phyloP scores from a whole-genome alignment of 2,888 invertebrate species.

The Theretra japonica region DNA sequence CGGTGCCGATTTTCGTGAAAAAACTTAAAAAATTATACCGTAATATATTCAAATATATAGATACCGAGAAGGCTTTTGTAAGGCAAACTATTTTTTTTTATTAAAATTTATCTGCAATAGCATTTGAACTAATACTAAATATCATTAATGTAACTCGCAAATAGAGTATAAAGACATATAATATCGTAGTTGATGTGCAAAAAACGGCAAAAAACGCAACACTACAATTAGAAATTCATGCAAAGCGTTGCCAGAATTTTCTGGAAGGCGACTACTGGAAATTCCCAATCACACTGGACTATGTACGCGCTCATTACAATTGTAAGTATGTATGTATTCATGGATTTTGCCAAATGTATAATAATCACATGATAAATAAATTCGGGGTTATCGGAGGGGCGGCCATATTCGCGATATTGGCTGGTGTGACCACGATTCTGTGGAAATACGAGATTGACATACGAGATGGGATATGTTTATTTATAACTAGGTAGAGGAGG shows the following conservation, averaged over 20 bases:
- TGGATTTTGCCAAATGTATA: constrained; percentile 57
- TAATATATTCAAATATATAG: too few species aligned
- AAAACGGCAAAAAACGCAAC: neutral
- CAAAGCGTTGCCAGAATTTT: neutral
- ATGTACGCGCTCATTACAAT: constrained; percentile 11
- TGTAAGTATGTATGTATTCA: constrained; percentile 38
- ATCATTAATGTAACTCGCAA: too few species aligned
- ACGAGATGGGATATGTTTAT: neutral
- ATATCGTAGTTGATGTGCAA: neutral
- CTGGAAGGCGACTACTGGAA: neutral
- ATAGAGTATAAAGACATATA: too few species aligned
- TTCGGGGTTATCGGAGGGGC: constrained; percentile 75
- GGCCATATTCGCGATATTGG: constrained; percentile 65
- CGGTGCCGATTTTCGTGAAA: too few species aligned
- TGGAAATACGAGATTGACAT: constrained; percentile 12
- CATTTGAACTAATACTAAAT: too few species aligned
- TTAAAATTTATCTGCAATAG: too few species aligned
- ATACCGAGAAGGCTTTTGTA: too few species aligned
- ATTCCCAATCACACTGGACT: constrained; percentile 10
- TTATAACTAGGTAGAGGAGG: neutral
- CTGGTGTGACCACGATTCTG: constrained; percentile 53
- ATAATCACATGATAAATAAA: constrained; percentile 77
- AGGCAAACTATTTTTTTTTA: too few species aligned
- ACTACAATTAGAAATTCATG: neutral
- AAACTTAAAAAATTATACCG: too few species aligned